Percentiles rank a stretch among this genome's conserved stretches.
phyloP scores from a whole-genome alignment of 2,888 invertebrate species.

The Meteorus cinctellus region DNA sequence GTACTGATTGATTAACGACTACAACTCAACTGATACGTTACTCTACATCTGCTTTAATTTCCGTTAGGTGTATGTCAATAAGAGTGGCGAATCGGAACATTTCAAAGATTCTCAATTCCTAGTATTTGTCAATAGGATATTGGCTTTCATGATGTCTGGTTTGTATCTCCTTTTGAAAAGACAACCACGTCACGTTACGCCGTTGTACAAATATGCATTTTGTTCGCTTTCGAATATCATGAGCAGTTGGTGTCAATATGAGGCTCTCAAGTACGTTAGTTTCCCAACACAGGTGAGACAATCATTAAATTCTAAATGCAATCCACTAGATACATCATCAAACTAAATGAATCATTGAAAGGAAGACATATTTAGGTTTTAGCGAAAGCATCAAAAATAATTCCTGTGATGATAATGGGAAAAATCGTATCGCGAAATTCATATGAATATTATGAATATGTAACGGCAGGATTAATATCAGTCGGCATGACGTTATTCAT shows the following conservation, averaged over 20 bases:
- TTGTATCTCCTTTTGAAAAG: constrained; percentile 77
- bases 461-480: constrained; percentile 91
- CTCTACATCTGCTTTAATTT: background rate
- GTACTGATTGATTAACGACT: constrained; percentile 11
- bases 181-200: constrained; percentile 85
- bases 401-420: constrained; percentile 99
- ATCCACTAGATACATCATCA: background rate
- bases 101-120: constrained; percentile 98
- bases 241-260: constrained; percentile 99
- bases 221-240: constrained; percentile 97
- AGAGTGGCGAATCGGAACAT: constrained; percentile 78
- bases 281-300: constrained; percentile 93
- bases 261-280: constrained; percentile 97
- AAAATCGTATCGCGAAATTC: constrained; percentile 89
- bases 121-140: constrained; percentile 94
- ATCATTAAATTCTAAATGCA: background rate
- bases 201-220: constrained; percentile 95
- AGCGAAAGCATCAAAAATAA: constrained; percentile 98
- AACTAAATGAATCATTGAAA: background rate
- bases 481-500: constrained; percentile 95
- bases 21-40: background rate
- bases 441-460: constrained; percentile 93
- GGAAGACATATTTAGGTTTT: constrained; percentile 77
- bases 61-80: constrained; percentile 80
- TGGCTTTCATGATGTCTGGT: constrained; percentile 86